Conservation (phyloP, 2,113 vertebrate species). For the Arothron firmamentum region DNA sequence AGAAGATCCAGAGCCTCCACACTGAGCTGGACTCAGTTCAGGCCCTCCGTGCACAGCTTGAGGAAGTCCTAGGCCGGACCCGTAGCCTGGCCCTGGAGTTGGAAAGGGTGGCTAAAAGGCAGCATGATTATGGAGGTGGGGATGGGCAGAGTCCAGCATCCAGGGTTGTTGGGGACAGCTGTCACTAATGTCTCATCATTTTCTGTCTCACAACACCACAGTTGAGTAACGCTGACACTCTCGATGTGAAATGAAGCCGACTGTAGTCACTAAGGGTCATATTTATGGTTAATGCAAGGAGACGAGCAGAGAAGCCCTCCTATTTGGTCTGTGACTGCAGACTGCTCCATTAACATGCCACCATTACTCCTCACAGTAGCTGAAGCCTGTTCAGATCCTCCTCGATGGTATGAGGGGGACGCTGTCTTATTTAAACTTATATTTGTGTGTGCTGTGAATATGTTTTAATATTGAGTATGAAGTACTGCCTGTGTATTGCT, state of each 20-base stretch:
- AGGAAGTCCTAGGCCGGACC: constrained; percentile 86
- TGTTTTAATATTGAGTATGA: constrained; percentile 48
- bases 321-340: constrained; percentile 16
- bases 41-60: constrained; percentile 83
- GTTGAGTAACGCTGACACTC: constrained; percentile 27
- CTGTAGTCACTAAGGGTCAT: constrained; percentile 27
- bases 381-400: constrained; percentile 34
- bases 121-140: constrained; percentile 91
- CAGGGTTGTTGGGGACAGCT: constrained; percentile 72
- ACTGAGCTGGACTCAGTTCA: constrained; percentile 85
- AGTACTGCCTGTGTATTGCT: constrained; percentile 53
- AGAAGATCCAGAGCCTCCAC: constrained; percentile 80
- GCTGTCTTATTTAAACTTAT: constrained; percentile 57
- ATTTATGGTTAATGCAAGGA: neutral
- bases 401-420: constrained; percentile 28
- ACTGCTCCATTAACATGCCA: constrained; percentile 38
- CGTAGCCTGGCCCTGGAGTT: constrained; percentile 80
- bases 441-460: constrained; percentile 49
- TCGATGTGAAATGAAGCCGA: constrained; percentile 41
- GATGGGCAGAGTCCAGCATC: constrained; percentile 82
- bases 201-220: constrained; percentile 39
- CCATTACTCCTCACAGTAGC: constrained; percentile 37
- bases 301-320: neutral
- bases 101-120: constrained; percentile 78
- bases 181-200: constrained; percentile 62